A percentile compares a stretch with the other conserved stretches of the same genome.
Evolutionary conservation across 2,797 vertebrate species (phyloP).

Genomic region (Ctenochaetus hawaiiensis): DNA sequence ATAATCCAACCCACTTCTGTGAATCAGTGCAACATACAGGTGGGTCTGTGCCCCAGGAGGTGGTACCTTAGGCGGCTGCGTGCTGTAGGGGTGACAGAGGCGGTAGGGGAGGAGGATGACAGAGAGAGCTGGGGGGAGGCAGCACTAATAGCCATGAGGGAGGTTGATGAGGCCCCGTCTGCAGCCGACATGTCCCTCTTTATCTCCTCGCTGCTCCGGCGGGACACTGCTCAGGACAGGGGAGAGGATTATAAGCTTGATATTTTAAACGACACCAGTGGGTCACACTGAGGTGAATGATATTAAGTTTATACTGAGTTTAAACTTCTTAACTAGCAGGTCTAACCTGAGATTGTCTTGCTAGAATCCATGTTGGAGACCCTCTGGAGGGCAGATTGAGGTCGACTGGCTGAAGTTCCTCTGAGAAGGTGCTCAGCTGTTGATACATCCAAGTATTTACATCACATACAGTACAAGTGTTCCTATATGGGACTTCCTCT

Average conservation of each 20-base stretch:
- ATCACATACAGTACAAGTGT: constrained; percentile 23
- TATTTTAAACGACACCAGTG: background rate
- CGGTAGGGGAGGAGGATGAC: constrained; percentile 91
- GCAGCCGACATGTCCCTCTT: constrained; percentile 90
- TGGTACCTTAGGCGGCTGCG: constrained; percentile 93
- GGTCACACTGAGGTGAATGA: background rate
- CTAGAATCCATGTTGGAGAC: constrained; percentile 92
- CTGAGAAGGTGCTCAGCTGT: constrained; percentile 91
- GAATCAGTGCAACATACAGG: background rate
- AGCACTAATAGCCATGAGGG: constrained; percentile 91
- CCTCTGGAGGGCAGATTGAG: constrained; percentile 88
- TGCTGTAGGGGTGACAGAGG: constrained; percentile 93
- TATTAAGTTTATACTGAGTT: background rate
- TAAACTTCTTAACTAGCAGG: background rate
- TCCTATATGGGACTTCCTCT: constrained; percentile 45
- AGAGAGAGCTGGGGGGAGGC: constrained; percentile 91
- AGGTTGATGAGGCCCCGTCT: constrained; percentile 89
- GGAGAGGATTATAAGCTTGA: background rate
- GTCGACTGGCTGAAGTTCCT: constrained; percentile 87
- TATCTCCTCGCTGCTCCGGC: constrained; percentile 94
- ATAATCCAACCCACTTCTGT: too few relatives aligned
- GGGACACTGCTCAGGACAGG: constrained; percentile 85
- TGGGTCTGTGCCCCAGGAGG: background rate
- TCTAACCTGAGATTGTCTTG: constrained; percentile 91
- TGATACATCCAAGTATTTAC: constrained; percentile 51